Evolutionary conservation across 2,888 invertebrate genomes (phyloP).

Genomic region (Plemyria rubiginata): DNA sequence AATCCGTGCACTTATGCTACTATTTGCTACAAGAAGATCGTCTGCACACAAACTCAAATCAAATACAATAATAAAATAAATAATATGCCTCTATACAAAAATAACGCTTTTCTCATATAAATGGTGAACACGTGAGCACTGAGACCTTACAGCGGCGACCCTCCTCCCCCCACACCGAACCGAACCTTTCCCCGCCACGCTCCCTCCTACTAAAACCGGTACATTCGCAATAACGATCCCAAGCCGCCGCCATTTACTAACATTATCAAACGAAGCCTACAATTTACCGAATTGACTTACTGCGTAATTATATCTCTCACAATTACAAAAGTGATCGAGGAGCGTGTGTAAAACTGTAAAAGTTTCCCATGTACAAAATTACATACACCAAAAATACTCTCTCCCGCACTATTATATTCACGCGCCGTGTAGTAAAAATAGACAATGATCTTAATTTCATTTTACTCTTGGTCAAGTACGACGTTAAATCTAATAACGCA

Average conservation of each 20-base stretch:
- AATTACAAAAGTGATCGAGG: slow-evolving; percentile 81
- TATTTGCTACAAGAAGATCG: slow-evolving; percentile 71
- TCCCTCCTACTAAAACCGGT: slow-evolving; percentile 44
- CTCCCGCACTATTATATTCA: slow-evolving; percentile 60
- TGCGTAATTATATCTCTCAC: slow-evolving; percentile 69
- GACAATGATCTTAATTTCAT: slow-evolving; percentile 52
- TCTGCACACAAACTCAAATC: slow-evolving; percentile 73
- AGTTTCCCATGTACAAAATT: slow-evolving; percentile 72
- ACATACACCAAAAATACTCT: slow-evolving; percentile 73
- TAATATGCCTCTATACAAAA: slow-evolving; percentile 83
- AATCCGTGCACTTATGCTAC: slow-evolving; percentile 77
- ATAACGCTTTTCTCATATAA: slow-evolving; percentile 71
- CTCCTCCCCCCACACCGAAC: slow-evolving; percentile 12
- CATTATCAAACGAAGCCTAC: slow-evolving; percentile 35
- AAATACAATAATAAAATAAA: slow-evolving; percentile 74
- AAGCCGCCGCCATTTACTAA: slow-evolving; percentile 47
- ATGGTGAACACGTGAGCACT: slow-evolving; percentile 80
- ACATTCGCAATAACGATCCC: slow-evolving; percentile 30
- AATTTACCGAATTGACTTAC: slow-evolving; percentile 67
- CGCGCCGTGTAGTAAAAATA: slow-evolving; percentile 72
- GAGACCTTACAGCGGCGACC: slow-evolving; percentile 56
- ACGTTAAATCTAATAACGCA: slow-evolving; percentile 44
- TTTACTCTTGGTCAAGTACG: slow-evolving; percentile 59
- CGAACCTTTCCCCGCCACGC: slow-evolving; percentile 29
- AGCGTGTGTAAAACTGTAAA: slow-evolving; percentile 73